Evolutionary conservation across 2,797 vertebrate genomes (phyloP), one percentile per base, ranked within the genome.

Genomic region (Gorsachius magnificus): DNA sequence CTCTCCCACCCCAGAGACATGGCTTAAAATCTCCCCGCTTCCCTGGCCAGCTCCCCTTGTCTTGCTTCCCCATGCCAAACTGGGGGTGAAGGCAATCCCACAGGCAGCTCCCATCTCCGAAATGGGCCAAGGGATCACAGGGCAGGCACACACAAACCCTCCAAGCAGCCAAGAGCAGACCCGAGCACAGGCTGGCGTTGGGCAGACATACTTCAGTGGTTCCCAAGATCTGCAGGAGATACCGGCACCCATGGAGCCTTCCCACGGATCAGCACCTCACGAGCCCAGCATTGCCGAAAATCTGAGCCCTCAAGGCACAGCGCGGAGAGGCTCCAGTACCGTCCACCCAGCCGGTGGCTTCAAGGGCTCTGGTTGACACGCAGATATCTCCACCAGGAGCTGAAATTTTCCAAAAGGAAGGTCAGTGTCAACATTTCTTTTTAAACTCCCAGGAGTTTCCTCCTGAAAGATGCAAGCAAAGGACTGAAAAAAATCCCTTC

Each of bases 371-470:
- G 36, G 75, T 72, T 0, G 0, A 78, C 83, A 83, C 1, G 0
- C 75, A 71, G 74, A n/a, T 45, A 90, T 28, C 81, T 92, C 57
- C 87, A 87, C 13, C 61, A 58, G 63, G 46, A 87, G 72, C 63
- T 64, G 81, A 70, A 81, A 76, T 80, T 64, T 78, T 89, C 81
- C 21, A 0, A 58, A 76, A 80, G 68, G 48, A 75, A 91, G 72
- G 79, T 81, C 9, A 1, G 50, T 38, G n/a, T 78, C 17, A 0
- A 78, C n/a, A 15, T 63, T 85, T 71, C 87, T 92, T 48, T 84
- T 83, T 60, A 64, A 95, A 81, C 46, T 85, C 81, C 38, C 81
- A 72, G 89, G 90, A 95, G 90, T 89, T 93, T 87, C 69, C 69
- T 90, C 46, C 71, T 3, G 7, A 88, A 88, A 87, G 82, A 95